Evolutionary conservation across 2,797 vertebrate species (phyloP).

Genomic region (Myotis daubentonii): DNA sequence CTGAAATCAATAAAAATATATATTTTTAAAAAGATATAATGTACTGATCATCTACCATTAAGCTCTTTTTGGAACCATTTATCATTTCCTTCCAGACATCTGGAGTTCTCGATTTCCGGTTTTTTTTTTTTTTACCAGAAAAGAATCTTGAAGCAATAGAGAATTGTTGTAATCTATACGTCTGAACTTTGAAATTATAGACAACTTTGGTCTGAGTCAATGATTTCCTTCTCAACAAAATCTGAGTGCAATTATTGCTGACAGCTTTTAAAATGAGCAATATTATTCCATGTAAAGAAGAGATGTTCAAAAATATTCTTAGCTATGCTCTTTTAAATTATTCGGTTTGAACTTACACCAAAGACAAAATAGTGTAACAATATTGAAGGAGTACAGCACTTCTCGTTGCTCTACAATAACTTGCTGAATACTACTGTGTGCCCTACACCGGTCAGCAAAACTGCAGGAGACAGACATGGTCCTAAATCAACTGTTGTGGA

Average conservation of each 20-base stretch:
- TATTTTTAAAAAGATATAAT: neutral
- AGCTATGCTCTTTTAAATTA: slow-evolving; percentile 16
- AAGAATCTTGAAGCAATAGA: neutral
- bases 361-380: neutral
- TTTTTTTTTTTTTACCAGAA: neutral
- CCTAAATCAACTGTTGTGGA: neutral
- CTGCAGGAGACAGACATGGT: neutral
- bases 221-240: slow-evolving; percentile 42
- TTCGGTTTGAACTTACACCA: neutral
- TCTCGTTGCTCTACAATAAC: neutral
- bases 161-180: neutral
- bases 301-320: neutral
- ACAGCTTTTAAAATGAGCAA: neutral
- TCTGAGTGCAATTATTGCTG: neutral
- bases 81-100: neutral
- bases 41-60: neutral
- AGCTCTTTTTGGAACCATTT: neutral
- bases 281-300: neutral
- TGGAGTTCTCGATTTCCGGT: neutral
- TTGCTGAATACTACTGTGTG: neutral
- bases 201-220: slow-evolving; percentile 15
- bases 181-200: slow-evolving; percentile 18
- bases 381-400: neutral
- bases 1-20: too few species aligned
- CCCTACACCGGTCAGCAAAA: neutral